These are phyloP conservation scores for Drosophila sproati DNA, from an alignment of 1,140 invertebrate species.

Conservation along the genomic window DNA sequence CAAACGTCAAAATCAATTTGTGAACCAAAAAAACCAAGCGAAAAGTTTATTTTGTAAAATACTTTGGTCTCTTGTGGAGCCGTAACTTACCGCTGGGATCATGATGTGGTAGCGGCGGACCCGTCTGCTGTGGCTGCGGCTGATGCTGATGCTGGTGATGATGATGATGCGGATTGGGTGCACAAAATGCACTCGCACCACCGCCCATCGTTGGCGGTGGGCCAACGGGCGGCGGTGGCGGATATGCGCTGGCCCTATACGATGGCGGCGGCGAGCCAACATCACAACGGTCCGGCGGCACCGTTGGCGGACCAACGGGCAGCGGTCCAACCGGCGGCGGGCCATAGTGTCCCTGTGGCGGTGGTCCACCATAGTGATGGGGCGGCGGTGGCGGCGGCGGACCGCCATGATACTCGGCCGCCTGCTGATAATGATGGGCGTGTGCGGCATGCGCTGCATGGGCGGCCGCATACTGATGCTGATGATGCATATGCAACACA, in stretches of 20 bases:
- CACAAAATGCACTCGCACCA: constrained; percentile 79
- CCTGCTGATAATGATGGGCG: constrained; percentile 68
- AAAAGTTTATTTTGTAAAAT: constrained; percentile 29
- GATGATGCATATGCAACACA: constrained; percentile 62
- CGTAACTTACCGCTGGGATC: constrained; percentile 76
- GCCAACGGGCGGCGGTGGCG: constrained; percentile 46
- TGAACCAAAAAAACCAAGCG: constrained; percentile 5
- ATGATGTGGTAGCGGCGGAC: constrained; percentile 58
- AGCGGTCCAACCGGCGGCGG: constrained; percentile 47
- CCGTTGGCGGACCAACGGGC: constrained; percentile 31
- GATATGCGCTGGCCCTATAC: constrained; percentile 73
- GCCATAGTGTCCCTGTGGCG: constrained; percentile 55
- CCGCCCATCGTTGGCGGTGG: constrained; percentile 66
- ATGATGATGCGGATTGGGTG: constrained; percentile 75
- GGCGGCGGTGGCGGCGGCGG: constrained; percentile 55
- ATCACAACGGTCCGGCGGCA: constrained; percentile 71
- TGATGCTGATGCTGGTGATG: constrained; percentile 70
- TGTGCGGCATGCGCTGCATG: constrained; percentile 51
- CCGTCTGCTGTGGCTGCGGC: constrained; percentile 43
- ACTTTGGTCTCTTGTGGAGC: constrained; percentile 10
- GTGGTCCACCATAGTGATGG: constrained; percentile 51
- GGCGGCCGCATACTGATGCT: constrained; percentile 61
- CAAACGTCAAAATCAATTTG: constrained; percentile 28
- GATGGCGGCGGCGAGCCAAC: constrained; percentile 78
- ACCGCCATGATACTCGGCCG: constrained; percentile 67